Base-by-base conservation (phyloP, 2,797 vertebrate genomes). In the Cynodonichthys magdalenae region DNA sequence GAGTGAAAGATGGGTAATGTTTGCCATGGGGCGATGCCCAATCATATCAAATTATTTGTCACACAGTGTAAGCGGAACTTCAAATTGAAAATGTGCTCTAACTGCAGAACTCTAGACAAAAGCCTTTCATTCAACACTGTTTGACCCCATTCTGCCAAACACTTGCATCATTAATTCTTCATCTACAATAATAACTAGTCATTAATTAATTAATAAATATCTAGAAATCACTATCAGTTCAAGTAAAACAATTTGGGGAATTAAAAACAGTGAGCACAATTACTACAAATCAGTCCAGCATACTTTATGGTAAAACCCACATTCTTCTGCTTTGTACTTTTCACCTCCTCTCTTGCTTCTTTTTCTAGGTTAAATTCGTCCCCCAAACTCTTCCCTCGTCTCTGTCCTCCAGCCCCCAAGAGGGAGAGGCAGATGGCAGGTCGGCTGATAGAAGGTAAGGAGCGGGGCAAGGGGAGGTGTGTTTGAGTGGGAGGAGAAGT, bases 371-470 rank as follows among this genome's bases (percentile, higher is more conserved):
- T 39, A 47, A 47, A 46, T 41, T 65, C 39, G 10, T 36, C 34
- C 47, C 57, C 42, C 57, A 45, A 36, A n/a, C 61, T 46, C 10
- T 18, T 46, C 39, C 45, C 45, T 36, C 47, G 41, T 39, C 52
- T 45, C 63, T 44, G 46, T 60, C 54, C 41, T 49, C 18, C 36
- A 63, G 27, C 48, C 65, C 80, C 69, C 42, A 50, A 27, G 75
- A 77, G 67, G 24, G 41, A 69, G 52, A 65, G 53, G 71, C 81
- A 88, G 85, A 89, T 89, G 86, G 82, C 15, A 1, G 62, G 47
- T 69, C 72, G 77, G 74, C 83, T 73, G 74, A 81, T 75, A 61
- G 69, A 55, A 74, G 80, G 82, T 77, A 74, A 77, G 44, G 51
- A 31, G 46, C 46, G 6, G 39, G 59, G 62, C 2, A 18, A 56